A percentile compares a stretch with the other conserved stretches of the same genome.
Evolutionary conservation across 2,113 vertebrate species (phyloP).

Genomic region (Zosterops japonicus): DNA sequence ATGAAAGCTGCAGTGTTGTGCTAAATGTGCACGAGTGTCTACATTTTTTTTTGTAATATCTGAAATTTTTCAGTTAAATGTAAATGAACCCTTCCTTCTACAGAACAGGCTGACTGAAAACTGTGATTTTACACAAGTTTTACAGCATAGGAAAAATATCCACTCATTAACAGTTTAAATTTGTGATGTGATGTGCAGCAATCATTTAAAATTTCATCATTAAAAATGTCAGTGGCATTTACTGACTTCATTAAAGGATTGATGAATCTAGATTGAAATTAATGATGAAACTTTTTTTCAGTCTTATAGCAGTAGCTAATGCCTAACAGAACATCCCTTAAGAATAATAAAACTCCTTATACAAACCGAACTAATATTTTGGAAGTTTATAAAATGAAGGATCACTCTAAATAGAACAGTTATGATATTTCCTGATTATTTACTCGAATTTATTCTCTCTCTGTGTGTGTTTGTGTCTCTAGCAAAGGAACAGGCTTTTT

Average conservation of each 20-base stretch:
- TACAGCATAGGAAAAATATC: neutral
- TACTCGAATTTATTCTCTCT: neutral
- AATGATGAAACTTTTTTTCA: neutral
- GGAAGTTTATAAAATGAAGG: neutral
- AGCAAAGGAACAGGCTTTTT: neutral
- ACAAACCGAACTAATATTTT: neutral
- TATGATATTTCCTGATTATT: neutral
- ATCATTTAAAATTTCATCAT: neutral
- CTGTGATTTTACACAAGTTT: neutral
- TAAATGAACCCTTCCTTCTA: neutral
- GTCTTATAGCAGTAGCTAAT: neutral
- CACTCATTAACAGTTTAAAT: neutral
- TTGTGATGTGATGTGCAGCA: neutral
- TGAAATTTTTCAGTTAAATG: neutral
- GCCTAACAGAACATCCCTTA: neutral
- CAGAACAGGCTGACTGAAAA: neutral
- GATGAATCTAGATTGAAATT: neutral
- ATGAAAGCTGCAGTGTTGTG: neutral
- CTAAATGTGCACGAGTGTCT: neutral
- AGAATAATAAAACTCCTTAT: neutral
- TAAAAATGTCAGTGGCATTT: neutral
- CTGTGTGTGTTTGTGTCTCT: neutral
- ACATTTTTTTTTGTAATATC: neutral
- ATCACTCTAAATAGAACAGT: accelerated
- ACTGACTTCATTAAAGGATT: neutral